Conservation (phyloP, 2,888 invertebrate species). For the Byasa hedistus region DNA sequence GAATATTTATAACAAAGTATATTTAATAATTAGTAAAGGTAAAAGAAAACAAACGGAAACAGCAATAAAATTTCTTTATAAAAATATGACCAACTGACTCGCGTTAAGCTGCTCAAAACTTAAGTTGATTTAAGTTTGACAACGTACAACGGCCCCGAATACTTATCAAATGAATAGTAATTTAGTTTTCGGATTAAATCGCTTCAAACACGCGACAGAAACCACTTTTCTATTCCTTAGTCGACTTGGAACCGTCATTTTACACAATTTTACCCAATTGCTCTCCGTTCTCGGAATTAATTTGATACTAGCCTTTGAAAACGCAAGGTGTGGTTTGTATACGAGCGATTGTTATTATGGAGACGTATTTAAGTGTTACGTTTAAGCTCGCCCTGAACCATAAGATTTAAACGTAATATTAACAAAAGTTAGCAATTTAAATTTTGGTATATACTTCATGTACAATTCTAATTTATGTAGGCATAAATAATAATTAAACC, state of each 20-base stretch:
- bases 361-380: constrained; percentile 59
- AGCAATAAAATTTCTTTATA: neutral
- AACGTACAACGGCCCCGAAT: constrained; percentile 66
- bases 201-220: constrained; percentile 78
- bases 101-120: constrained; percentile 31
- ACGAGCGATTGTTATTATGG: constrained; percentile 70
- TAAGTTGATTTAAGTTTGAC: constrained; percentile 66
- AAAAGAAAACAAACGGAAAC: neutral
- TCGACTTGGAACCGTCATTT: constrained; percentile 76
- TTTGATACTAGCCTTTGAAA: constrained; percentile 79
- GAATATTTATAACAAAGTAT: no score
- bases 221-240: constrained; percentile 78
- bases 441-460: constrained; percentile 29
- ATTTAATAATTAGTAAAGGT: no score
- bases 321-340: constrained; percentile 77
- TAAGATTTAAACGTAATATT: constrained; percentile 62
- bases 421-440: constrained; percentile 47
- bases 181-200: constrained; percentile 78
- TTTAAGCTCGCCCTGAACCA: constrained; percentile 54
- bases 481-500: no score
- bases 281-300: constrained; percentile 78
- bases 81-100: constrained; percentile 8
- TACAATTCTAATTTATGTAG: neutral
- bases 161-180: constrained; percentile 78
- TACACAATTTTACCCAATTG: constrained; percentile 79